phyloP scores from a whole-genome alignment of 2,888 invertebrate species.

The Zygothrica quintamaculata region DNA sequence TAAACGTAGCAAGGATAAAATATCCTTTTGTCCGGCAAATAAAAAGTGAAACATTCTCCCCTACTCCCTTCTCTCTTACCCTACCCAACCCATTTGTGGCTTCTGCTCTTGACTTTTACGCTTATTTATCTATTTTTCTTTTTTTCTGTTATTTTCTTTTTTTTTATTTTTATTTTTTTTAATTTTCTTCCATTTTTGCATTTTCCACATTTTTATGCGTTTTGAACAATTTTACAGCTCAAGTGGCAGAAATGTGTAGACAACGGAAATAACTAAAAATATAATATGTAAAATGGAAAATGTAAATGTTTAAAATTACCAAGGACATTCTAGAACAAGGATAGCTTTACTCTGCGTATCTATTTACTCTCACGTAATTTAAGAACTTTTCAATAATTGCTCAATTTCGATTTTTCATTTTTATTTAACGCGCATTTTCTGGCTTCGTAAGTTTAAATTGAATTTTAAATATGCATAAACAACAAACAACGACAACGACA shows the following conservation, averaged over 20 bases:
- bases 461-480: constrained; percentile 73
- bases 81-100: constrained; percentile 32
- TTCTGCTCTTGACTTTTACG: constrained; percentile 2
- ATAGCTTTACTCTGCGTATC: background rate
- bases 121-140: constrained; percentile 5
- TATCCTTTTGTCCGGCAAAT: constrained; percentile 6
- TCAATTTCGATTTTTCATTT: constrained; percentile 46
- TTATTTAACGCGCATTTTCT: constrained; percentile 57
- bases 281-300: background rate
- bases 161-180: background rate
- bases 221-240: constrained; percentile 3
- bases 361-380: constrained; percentile 17
- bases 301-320: background rate
- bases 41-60: too few species aligned
- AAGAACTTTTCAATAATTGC: constrained; percentile 32
- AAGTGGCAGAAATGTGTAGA: too few species aligned
- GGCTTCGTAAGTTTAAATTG: constrained; percentile 66
- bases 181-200: background rate
- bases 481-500: constrained; percentile 26
- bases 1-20: constrained; percentile 13
- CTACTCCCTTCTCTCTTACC: too few species aligned
- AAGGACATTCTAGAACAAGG: background rate
- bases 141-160: background rate
- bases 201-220: background rate
- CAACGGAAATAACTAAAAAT: too few species aligned